These are phyloP conservation scores for Dyspetes luteomarginatus DNA, from an alignment of 2,888 invertebrate species.

Conservation along the genomic window DNA sequence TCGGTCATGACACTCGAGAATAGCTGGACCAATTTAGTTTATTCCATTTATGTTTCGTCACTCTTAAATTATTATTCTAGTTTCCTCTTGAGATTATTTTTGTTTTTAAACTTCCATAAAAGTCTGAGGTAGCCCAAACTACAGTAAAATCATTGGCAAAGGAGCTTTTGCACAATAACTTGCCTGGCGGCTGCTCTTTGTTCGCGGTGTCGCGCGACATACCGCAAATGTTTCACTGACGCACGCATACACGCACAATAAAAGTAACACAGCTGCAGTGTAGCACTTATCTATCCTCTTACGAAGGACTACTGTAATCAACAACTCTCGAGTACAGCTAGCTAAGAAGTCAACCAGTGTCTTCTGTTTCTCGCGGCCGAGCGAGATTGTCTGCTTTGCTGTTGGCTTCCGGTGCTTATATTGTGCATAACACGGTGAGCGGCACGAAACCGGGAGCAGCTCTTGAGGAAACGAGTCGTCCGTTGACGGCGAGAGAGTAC, in stretches of 20 bases:
- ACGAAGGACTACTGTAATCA: slow-evolving; percentile 42
- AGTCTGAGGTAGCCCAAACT: background rate
- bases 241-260: background rate
- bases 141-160: background rate
- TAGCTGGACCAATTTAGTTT: too few relatives aligned
- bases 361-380: slow-evolving; percentile 20
- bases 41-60: too few relatives aligned
- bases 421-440: slow-evolving; percentile 63
- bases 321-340: slow-evolving; percentile 28
- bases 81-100: too few relatives aligned
- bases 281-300: slow-evolving; percentile 54
- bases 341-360: slow-evolving; percentile 18
- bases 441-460: slow-evolving; percentile 38
- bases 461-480: slow-evolving; percentile 51
- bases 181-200: slow-evolving; percentile 30
- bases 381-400: slow-evolving; percentile 67
- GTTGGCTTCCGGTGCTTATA: slow-evolving; percentile 70
- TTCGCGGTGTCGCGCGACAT: slow-evolving; percentile 27
- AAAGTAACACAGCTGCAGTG: background rate
- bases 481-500: slow-evolving; percentile 37
- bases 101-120: background rate
- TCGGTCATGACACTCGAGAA: too few relatives aligned
- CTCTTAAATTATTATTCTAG: too few relatives aligned
- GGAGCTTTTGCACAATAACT: slow-evolving; percentile 36
- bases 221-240: slow-evolving; percentile 11